Base-by-base conservation (phyloP, 2,113 vertebrate species). In the Taxidea taxus region DNA sequence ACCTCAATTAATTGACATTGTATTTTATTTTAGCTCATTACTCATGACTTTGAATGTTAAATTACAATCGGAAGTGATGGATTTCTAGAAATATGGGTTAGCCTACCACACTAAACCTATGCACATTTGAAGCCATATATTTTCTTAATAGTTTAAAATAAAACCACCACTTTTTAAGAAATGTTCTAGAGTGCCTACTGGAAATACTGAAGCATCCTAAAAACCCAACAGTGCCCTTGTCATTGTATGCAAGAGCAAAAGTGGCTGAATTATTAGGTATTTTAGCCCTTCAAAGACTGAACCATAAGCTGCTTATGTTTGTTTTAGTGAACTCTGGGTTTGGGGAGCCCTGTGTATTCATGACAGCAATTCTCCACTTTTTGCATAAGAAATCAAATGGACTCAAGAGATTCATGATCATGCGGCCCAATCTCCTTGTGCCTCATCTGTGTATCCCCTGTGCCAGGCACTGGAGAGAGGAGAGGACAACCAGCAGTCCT, bases 131-230 rank as follows among this genome's bases (percentile, higher is more conserved):
- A 54, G 39, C 14, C 49, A 92, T 27, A 9, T 4, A 18, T 56
- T 75, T 70, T 86, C 78, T 44, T 83, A 74, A 83, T 34, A 66
- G 29, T 77, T 47, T 94, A 18, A 92, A 87, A 83, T 56, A 44
- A 87, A 72, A 1, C 54, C 14, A 47, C 18, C 18, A 84, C 56
- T 83, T 94, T 12, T 14, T 39, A 75, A 88, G 23, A 68, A 68
- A 34, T 21, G 16, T 62, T 58, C 20, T 37, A 21, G 7, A 37
- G 47, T 58, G 72, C 23, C 82, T 85, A 47, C 11, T 16, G 25
- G 90, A 95, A 80, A 74, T 18, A 39, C 0, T n/a, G 64, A 87
- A 81, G 25, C 27, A 13, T 5, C 42, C 16, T 37, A 25, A 88
- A 84, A 81, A 70, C 11, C 23, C 9, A 74, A 25, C 58, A 25